phyloP scores from a whole-genome alignment of 2,888 invertebrate species.

The Nudaria mundana region DNA sequence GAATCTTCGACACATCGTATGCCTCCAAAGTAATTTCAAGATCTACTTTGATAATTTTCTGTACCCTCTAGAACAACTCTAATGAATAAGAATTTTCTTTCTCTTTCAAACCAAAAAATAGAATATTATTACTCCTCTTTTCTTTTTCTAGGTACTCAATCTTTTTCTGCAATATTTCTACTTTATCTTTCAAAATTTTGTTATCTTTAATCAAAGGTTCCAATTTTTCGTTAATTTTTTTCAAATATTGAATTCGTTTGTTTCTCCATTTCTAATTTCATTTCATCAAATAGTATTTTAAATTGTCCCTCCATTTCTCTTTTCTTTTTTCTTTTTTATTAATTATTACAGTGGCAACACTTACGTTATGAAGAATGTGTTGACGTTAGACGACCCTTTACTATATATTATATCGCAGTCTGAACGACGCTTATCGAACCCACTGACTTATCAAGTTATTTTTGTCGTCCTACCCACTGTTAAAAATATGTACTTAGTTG shows the following conservation, averaged over 20 bases:
- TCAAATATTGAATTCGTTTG: constrained; percentile 4
- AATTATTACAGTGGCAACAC: neutral
- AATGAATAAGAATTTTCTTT: neutral
- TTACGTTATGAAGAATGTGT: too few species aligned
- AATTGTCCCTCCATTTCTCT: neutral
- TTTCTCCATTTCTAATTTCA: neutral
- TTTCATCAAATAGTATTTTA: neutral
- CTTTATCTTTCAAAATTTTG: constrained; percentile 1
- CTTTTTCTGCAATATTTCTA: neutral
- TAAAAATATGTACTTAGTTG: too few species aligned
- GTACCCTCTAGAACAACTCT: neutral
- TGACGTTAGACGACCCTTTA: too few species aligned
- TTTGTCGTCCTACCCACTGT: too few species aligned
- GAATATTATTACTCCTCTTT: neutral
- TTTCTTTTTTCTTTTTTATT: neutral
- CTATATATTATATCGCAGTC: too few species aligned
- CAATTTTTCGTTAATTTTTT: constrained; percentile 2
- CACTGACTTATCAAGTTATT: too few species aligned
- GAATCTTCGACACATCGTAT: neutral
- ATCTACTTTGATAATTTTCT: neutral
- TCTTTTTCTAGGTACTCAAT: constrained; percentile 2
- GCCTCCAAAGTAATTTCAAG: neutral
- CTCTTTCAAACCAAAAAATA: neutral
- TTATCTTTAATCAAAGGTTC: neutral
- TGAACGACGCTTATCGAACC: too few species aligned